A percentile compares a stretch with the other conserved stretches of the same genome.
Conservation (phyloP, 2,888 invertebrate species). For the Sturmia bella region DNA sequence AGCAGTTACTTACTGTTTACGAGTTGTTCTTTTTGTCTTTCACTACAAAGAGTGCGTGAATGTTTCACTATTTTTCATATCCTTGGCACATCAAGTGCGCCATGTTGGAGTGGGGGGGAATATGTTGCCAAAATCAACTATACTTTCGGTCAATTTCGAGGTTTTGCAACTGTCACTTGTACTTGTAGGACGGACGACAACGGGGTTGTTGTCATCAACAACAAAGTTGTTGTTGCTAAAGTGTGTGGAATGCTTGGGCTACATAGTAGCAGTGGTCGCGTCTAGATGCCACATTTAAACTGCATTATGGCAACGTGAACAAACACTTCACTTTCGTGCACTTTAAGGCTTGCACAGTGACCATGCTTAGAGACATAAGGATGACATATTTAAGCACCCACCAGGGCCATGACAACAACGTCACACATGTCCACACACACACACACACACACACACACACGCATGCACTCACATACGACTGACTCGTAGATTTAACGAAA, state of each 20-base stretch:
- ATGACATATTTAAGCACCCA: slow-evolving; percentile 56
- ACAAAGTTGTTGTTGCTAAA: slow-evolving; percentile 14
- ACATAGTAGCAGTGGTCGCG: slow-evolving; percentile 52
- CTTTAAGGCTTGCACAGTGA: slow-evolving; percentile 31
- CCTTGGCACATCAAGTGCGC: not conserved
- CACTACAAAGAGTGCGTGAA: not conserved
- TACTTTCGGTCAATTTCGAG: slow-evolving; percentile 80
- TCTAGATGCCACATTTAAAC: slow-evolving; percentile 65
- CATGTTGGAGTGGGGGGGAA: slow-evolving; percentile 10
- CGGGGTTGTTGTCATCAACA: slow-evolving; percentile 40
- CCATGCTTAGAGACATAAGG: slow-evolving; percentile 42
- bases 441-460: not conserved
- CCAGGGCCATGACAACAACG: slow-evolving; percentile 18
- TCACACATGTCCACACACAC: slow-evolving; percentile 4
- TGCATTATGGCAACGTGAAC: slow-evolving; percentile 72
- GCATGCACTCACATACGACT: not conserved
- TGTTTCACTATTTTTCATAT: slow-evolving; percentile 17
- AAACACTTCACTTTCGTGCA: slow-evolving; percentile 76
- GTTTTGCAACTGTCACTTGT: slow-evolving; percentile 79
- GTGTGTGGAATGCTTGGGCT: slow-evolving; percentile 7
- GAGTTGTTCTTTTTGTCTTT: not conserved
- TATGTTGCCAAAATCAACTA: slow-evolving; percentile 74
- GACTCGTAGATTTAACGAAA: not conserved
- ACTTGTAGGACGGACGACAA: slow-evolving; percentile 50
- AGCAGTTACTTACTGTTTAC: slow-evolving; percentile 32